phyloP scores from a whole-genome alignment of 2,113 vertebrate species.

The Eolophus roseicapilla region DNA sequence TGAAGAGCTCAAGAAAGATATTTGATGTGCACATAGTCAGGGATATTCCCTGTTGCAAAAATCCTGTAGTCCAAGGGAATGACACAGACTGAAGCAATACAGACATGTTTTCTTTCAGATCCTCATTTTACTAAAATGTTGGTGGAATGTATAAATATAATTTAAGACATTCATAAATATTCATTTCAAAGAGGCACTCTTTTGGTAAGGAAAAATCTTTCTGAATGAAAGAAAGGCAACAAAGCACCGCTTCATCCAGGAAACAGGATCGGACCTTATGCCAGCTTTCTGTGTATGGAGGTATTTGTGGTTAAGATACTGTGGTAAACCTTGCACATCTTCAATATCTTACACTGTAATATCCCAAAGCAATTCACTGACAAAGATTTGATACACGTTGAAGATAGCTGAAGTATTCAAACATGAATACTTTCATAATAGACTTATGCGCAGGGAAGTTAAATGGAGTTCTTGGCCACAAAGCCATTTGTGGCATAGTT shows the following conservation, averaged over 20 bases:
- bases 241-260: neutral
- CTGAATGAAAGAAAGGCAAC: neutral
- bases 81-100: neutral
- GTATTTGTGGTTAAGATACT: neutral
- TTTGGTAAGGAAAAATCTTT: neutral
- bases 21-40: neutral
- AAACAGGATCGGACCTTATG: neutral
- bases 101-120: neutral
- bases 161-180: neutral
- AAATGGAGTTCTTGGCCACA: neutral
- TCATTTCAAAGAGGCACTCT: neutral
- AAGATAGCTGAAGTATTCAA: neutral
- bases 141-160: neutral
- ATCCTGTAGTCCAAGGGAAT: neutral
- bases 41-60: neutral
- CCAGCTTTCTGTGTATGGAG: neutral
- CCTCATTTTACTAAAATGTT: neutral
- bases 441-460: neutral
- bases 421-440: neutral
- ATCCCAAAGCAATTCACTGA: neutral
- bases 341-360: neutral
- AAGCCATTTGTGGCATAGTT: neutral
- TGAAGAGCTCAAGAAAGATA: neutral
- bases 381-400: rapidly evolving
- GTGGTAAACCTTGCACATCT: neutral